These are phyloP conservation scores for Acinonyx jubatus DNA, from an alignment of 2,113 vertebrate species.

Conservation along the genomic window DNA sequence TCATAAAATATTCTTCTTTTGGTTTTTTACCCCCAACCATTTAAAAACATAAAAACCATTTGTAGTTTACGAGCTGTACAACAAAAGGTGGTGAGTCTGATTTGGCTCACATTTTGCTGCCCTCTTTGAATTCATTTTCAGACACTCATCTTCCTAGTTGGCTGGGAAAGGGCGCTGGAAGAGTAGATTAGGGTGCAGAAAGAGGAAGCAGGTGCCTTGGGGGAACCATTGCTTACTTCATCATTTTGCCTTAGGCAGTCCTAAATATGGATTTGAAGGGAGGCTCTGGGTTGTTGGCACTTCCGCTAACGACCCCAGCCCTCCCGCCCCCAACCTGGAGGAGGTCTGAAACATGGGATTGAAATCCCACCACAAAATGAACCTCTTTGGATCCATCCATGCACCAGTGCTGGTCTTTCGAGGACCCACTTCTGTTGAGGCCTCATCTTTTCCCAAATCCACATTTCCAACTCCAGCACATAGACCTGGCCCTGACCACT, in stretches of 20 bases:
- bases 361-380: not conserved
- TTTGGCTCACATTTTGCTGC: not conserved
- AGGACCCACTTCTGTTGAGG: not conserved
- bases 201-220: constrained; percentile 12
- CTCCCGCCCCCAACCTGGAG: not conserved
- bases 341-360: not conserved
- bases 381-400: not conserved
- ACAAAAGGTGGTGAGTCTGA: not conserved
- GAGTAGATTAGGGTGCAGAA: not conserved
- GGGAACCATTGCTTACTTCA: constrained; percentile 19
- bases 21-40: not conserved
- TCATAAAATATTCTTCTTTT: constrained; percentile 9
- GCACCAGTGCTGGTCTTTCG: not conserved
- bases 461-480: not conserved
- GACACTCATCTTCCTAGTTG: not conserved
- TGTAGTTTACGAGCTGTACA: not conserved
- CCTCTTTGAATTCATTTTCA: not conserved
- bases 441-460: not conserved
- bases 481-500: not conserved
- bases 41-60: not conserved
- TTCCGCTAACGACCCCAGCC: not conserved
- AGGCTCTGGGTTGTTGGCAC: not conserved
- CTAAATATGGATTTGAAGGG: not conserved
- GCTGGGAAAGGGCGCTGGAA: not conserved
- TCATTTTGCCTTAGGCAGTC: not conserved